Evolutionary conservation across 2,888 invertebrate genomes (phyloP).

Genomic region (Ectemnius cavifrons): DNA sequence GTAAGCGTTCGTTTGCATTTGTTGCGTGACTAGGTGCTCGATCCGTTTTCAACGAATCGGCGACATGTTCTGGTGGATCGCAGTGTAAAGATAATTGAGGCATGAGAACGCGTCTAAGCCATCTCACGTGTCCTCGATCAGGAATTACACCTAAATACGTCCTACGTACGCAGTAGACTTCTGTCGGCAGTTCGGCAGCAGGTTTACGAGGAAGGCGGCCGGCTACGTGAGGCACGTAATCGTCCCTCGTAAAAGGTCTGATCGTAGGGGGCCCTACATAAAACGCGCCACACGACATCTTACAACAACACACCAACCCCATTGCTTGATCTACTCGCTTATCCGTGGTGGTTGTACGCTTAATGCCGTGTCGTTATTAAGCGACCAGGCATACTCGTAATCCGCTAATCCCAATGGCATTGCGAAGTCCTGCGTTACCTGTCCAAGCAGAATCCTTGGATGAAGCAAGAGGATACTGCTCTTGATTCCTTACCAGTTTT

Average conservation of each 20-base stretch:
- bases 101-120: slow-evolving; percentile 25
- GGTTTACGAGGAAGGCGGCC: slow-evolving; percentile 41
- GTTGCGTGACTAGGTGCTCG: slow-evolving; percentile 20
- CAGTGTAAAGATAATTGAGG: slow-evolving; percentile 31
- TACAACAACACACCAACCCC: slow-evolving; percentile 11
- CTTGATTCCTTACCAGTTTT: too few species aligned
- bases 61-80: slow-evolving; percentile 12
- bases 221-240: slow-evolving; percentile 42
- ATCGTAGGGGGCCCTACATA: slow-evolving; percentile 57
- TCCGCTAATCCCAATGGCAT: too few species aligned
- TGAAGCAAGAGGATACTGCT: too few species aligned
- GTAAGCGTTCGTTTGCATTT: slow-evolving; percentile 2
- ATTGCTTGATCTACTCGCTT: neutral
- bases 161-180: too few species aligned
- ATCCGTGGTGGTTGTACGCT: neutral
- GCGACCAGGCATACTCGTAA: too few species aligned
- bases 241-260: slow-evolving; percentile 58
- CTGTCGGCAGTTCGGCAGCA: slow-evolving; percentile 14
- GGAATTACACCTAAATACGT: neutral
- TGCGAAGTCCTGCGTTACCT: too few species aligned
- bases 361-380: too few species aligned
- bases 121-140: slow-evolving; percentile 18
- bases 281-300: slow-evolving; percentile 57
- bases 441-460: too few species aligned
- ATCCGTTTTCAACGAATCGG: slow-evolving; percentile 25